Evolutionary conservation across 2,113 vertebrate genomes (phyloP).

Genomic region (Jaculus jaculus): DNA sequence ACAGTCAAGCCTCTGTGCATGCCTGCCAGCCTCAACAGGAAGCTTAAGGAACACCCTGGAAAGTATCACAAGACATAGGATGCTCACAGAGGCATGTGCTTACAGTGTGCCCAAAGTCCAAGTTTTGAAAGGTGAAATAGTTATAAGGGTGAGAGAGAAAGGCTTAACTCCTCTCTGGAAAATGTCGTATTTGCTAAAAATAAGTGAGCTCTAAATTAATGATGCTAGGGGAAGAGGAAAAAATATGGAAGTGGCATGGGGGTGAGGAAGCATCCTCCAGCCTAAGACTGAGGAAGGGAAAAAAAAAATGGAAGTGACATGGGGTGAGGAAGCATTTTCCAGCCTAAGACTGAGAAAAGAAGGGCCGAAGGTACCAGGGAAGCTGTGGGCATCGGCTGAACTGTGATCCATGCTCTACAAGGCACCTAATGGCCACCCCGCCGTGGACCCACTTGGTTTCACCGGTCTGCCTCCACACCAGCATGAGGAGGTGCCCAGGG

Average conservation of each 20-base stretch:
- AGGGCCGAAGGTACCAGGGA: not conserved
- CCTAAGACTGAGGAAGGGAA: not conserved
- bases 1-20: not conserved
- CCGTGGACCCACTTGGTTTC: not conserved
- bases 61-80: not conserved
- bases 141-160: constrained; percentile 26
- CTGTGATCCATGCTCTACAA: not conserved
- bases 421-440: no score
- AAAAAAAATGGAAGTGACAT: not conserved
- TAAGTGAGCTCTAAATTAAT: constrained; percentile 17
- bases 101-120: not conserved
- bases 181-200: not conserved
- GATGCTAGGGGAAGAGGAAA: not conserved
- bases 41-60: not conserved
- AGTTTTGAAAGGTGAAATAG: constrained; percentile 9
- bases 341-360: not conserved
- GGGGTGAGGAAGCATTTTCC: not conserved
- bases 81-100: not conserved
- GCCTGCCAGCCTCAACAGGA: not conserved
- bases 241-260: not conserved
- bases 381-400: not conserved
- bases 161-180: not conserved
- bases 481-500: not conserved
- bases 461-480: not conserved
- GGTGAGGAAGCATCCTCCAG: not conserved